Evolutionary conservation across 2,888 invertebrate genomes (phyloP).

Genomic region (Hybos culiciformis): DNA sequence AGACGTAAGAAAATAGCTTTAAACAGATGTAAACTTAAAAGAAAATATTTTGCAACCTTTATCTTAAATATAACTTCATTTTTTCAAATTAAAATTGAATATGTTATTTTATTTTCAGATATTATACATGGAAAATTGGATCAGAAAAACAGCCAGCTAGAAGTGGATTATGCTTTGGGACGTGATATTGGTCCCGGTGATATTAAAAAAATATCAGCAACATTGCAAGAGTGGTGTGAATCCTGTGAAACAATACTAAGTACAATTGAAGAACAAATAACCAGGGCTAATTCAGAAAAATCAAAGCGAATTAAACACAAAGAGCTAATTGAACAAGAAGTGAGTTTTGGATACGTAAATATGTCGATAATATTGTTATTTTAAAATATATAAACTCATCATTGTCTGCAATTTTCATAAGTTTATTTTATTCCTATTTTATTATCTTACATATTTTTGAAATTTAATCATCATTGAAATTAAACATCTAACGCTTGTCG

Average conservation of each 20-base stretch:
- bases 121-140: constrained; percentile 93
- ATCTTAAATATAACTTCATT: no score
- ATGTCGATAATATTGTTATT: constrained; percentile 2
- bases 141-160: constrained; percentile 84
- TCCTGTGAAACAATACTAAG: constrained; percentile 77
- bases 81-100: no score
- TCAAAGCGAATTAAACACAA: constrained; percentile 65
- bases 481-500: neutral
- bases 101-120: constrained; percentile 44
- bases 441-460: neutral
- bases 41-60: no score
- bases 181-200: constrained; percentile 81
- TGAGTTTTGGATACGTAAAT: constrained; percentile 29
- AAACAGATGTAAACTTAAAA: no score
- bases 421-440: constrained; percentile 3
- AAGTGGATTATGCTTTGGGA: constrained; percentile 88
- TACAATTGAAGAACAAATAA: constrained; percentile 82
- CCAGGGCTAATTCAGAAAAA: constrained; percentile 74
- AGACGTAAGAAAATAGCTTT: no score
- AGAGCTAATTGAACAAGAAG: constrained; percentile 74
- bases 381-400: neutral
- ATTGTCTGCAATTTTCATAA: neutral
- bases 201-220: constrained; percentile 64
- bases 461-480: neutral
- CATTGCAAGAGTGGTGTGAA: constrained; percentile 78